A percentile compares a stretch with the other conserved stretches of the same genome.
These are phyloP conservation scores for Cyprinodon diabolis DNA, from an alignment of 2,797 vertebrate species.

Conservation along the genomic window DNA sequence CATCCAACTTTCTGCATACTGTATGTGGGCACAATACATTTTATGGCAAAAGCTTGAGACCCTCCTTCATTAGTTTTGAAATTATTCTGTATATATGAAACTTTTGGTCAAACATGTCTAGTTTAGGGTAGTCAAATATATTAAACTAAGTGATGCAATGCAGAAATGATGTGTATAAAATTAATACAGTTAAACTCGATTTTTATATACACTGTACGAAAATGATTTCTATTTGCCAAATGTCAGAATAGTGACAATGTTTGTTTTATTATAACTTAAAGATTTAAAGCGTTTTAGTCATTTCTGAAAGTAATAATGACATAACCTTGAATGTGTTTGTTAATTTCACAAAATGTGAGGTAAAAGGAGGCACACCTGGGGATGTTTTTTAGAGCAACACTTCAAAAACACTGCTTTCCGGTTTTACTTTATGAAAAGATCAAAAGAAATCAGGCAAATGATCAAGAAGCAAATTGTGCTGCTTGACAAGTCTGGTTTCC, in stretches of 20 bases:
- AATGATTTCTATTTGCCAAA: background rate
- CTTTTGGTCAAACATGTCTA: background rate
- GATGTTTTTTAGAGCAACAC: background rate
- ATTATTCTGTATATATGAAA: background rate
- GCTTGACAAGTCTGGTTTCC: too few species aligned
- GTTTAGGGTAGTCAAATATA: too few species aligned
- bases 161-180: background rate
- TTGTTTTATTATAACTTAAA: background rate
- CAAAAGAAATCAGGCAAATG: background rate
- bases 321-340: background rate
- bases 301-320: background rate
- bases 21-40: background rate
- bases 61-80: background rate
- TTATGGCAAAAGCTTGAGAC: background rate
- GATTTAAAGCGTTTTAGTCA: background rate
- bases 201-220: background rate
- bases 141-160: background rate
- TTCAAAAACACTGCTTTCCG: background rate
- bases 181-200: background rate
- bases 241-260: background rate
- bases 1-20: conserved; percentile 5
- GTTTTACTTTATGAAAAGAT: background rate
- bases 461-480: background rate
- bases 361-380: background rate
- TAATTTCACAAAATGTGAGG: background rate